Evolutionary conservation across 2,888 invertebrate genomes (phyloP), one percentile per base, ranked within the genome.

Genomic region (Barypeithes pellucidus): DNA sequence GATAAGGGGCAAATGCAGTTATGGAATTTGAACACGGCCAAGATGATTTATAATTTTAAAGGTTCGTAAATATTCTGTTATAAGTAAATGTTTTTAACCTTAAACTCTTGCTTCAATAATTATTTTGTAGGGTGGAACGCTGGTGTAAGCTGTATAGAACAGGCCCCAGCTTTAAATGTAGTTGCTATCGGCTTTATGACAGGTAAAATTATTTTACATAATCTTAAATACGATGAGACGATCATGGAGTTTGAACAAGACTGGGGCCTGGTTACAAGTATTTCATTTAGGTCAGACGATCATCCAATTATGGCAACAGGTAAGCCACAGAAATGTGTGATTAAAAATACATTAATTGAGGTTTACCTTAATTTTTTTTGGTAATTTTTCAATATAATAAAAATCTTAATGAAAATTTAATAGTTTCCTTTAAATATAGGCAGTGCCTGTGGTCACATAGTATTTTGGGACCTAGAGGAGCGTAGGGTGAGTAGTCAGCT

Each of bases 381-480:
- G 5, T 4, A 4, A 24, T 2, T 24, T 24, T 24, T 5, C 24
- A 24, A 24, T 24, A 4, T 24, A 24, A 24, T n/a, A 5, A 2
- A 2, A 24, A 24, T 24, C 24, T 24, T 3, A 24, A 5, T 29
- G 29, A 29, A 2, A 29, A n/a, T n/a, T n/a, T n/a, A n/a, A n/a
- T n/a, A n/a, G n/a, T 29, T 1, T 29, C 9, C 7, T 29, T 29
- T 39, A 39, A 14, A 45, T 29, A 39, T 33, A 74, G 74, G 80
- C 11, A 79, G 80, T 73, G 86, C 89, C 4, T 87, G 89, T 52
- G 99, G 99, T 0, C 94, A 96, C 81, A 90, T 99, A 78, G 95
- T 96, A 0, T 90, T 98, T 83, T 99, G 99, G 99, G 93, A 98
- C 86, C 88, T 99, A 50, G 95, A 96, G 81, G 92, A 95, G 76